These are phyloP conservation scores for Hemicrepidius hirtus DNA, from an alignment of 2,888 invertebrate genomes.

Conservation along the genomic window DNA sequence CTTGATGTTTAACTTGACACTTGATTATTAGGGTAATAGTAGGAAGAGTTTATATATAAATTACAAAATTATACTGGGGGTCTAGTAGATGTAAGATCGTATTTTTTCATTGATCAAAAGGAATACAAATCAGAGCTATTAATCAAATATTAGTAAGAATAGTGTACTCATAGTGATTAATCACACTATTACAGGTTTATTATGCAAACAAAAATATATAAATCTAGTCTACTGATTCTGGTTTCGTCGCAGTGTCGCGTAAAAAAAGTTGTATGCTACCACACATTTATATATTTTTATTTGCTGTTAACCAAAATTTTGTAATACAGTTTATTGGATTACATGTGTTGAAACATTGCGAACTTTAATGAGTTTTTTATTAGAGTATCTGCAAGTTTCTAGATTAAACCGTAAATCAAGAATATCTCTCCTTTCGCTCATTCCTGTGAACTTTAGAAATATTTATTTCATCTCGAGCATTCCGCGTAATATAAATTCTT, in stretches of 20 bases:
- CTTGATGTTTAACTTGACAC: not conserved
- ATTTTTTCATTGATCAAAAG: not conserved
- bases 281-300: conserved; percentile 13
- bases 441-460: conserved; percentile 36
- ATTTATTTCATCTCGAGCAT: conserved; percentile 24
- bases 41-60: not conserved
- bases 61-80: conserved; percentile 9
- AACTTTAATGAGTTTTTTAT: conserved; percentile 31
- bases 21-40: not conserved
- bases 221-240: conserved; percentile 2
- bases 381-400: conserved; percentile 9
- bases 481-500: conserved; percentile 19
- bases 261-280: not conserved
- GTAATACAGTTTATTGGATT: conserved; percentile 26
- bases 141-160: conserved; percentile 1
- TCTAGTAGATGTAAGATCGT: not conserved
- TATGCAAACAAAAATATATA: conserved; percentile 19
- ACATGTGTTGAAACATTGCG: conserved; percentile 30
- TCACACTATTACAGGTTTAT: conserved; percentile 17
- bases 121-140: not conserved
- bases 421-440: conserved; percentile 40
- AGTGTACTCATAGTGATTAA: not conserved
- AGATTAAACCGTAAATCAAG: conserved; percentile 33
- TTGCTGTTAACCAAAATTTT: conserved; percentile 11
- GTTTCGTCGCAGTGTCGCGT: conserved; percentile 4